These are phyloP conservation scores for Acanthosoma haemorrhoidale DNA, from an alignment of 2,888 invertebrate genomes.

Conservation along the genomic window DNA sequence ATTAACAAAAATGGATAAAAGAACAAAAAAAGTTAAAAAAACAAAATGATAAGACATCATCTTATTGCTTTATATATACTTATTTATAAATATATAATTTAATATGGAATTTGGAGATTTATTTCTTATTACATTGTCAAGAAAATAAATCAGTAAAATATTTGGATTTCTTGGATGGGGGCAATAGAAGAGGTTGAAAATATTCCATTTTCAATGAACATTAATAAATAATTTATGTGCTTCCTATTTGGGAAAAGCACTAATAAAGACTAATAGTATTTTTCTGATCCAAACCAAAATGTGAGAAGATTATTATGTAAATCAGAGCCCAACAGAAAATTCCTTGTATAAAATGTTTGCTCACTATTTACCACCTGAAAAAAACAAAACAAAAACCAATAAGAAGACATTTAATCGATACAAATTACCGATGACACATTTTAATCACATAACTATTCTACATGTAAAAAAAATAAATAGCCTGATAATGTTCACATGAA, in stretches of 20 bases:
- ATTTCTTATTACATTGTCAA: constrained; percentile 20
- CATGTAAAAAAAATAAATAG: too few relatives aligned
- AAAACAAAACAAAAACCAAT: background rate
- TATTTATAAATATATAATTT: background rate
- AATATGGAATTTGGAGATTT: background rate
- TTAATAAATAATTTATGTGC: background rate
- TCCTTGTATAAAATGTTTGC: background rate
- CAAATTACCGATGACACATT: background rate
- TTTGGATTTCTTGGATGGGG: background rate
- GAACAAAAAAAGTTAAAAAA: constrained; percentile 24
- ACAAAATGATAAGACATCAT: constrained; percentile 16
- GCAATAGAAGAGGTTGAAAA: background rate
- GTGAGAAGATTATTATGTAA: background rate
- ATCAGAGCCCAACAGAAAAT: background rate
- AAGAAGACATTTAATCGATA: background rate
- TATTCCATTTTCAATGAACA: background rate
- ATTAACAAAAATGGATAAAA: background rate
- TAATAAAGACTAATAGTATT: background rate
- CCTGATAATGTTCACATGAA: too few relatives aligned
- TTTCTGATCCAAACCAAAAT: background rate
- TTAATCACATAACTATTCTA: too few relatives aligned
- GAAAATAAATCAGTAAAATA: constrained; percentile 13
- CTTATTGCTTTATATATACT: constrained; percentile 14
- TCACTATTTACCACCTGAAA: background rate
- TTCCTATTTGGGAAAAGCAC: background rate